Evolutionary conservation across 2,888 invertebrate genomes (phyloP).

Genomic region (Dugesia japonica): DNA sequence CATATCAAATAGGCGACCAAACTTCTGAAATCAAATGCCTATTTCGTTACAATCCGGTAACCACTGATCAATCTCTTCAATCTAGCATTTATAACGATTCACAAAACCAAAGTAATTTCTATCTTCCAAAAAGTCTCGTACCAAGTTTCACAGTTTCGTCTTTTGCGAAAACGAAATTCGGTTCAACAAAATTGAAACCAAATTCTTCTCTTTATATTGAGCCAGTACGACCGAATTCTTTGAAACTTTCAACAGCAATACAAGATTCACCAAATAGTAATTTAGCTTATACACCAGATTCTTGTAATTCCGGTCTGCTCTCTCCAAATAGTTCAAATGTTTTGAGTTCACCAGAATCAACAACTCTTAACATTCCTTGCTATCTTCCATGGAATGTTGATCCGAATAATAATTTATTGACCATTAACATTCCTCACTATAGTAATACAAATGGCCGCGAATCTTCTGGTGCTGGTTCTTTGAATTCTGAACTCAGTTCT

Average conservation of each 20-base stretch:
- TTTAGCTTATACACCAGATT: neutral
- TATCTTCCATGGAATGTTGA: conserved; percentile 6
- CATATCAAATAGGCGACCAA: neutral
- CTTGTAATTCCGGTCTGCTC: neutral
- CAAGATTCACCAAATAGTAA: neutral
- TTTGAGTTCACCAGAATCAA: neutral
- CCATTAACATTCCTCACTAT: neutral
- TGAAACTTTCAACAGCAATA: neutral
- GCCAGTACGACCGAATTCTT: neutral
- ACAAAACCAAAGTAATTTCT: neutral
- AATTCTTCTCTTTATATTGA: neutral
- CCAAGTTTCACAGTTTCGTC: neutral
- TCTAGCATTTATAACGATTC: neutral
- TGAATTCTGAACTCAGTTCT: neutral
- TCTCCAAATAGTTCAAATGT: neutral
- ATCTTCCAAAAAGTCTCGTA: conserved; percentile 11
- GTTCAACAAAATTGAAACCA: conserved; percentile 11
- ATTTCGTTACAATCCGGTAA: neutral
- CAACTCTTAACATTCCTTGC: neutral
- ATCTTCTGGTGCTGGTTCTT: conserved; percentile 8
- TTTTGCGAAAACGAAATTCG: neutral
- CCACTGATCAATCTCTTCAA: neutral
- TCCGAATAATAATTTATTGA: neutral
- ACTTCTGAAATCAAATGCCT: neutral
- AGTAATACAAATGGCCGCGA: neutral